Percentiles rank a stretch among this genome's conserved stretches.
Evolutionary conservation across 2,113 vertebrate species (phyloP).

Genomic region (Cavia aperea): DNA sequence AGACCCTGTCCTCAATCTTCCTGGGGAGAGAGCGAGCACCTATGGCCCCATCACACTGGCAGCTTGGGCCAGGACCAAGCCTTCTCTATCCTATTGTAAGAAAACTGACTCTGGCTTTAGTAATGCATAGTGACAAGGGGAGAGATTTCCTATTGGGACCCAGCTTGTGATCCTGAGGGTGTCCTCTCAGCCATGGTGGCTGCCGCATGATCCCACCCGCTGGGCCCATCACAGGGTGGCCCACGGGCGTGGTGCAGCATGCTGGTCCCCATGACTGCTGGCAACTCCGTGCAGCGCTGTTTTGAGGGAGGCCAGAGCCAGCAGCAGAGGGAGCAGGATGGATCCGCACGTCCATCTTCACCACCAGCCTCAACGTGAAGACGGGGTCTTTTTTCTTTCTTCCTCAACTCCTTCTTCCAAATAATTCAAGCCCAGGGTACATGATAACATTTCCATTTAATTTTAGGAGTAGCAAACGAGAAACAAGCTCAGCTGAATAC

Average conservation of each 20-base stretch:
- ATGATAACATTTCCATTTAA: background rate
- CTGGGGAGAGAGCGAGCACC: background rate
- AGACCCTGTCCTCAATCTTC: no score
- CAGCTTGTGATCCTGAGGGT: background rate
- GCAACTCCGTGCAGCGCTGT: no score
- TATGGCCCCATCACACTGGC: rapidly evolving
- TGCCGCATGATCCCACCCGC: rapidly evolving
- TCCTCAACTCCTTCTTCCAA: background rate
- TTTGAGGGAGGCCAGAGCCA: background rate
- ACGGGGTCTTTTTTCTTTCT: background rate
- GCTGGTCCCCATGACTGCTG: background rate
- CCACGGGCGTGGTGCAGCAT: no score
- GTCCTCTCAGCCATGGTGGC: no score
- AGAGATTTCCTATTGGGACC: background rate
- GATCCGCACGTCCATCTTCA: background rate
- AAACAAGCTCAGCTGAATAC: background rate
- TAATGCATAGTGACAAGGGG: background rate
- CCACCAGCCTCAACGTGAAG: background rate
- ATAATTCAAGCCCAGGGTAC: background rate
- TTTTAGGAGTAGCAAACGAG: background rate
- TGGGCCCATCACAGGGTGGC: background rate
- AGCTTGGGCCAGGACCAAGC: background rate
- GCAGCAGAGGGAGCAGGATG: no score
- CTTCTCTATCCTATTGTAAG: background rate
- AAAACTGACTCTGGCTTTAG: background rate